Conservation (phyloP, 2,113 vertebrate genomes). For the Ia io region DNA sequence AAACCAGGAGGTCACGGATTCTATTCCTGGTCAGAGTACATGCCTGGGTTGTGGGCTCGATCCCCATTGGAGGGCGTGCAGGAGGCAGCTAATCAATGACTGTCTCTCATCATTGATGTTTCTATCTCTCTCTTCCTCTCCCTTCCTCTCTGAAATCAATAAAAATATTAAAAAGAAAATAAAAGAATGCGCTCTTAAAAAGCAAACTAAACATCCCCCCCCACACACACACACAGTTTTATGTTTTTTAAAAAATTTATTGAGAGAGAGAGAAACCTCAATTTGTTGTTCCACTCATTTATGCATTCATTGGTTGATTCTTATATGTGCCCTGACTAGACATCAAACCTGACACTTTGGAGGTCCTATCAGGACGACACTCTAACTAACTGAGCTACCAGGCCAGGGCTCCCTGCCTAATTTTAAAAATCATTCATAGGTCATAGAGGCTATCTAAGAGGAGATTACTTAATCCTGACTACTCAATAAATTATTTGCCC, state of each 20-base stretch:
- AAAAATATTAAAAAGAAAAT: no score
- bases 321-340: background rate
- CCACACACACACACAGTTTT: background rate
- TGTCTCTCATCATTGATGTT: no score
- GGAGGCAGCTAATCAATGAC: no score
- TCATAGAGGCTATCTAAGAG: background rate
- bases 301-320: no score
- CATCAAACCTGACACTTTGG: background rate
- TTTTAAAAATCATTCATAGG: background rate
- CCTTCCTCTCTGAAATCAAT: no score
- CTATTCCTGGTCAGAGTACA: no score
- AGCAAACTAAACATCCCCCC: background rate
- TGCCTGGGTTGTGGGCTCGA: no score
- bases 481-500: background rate
- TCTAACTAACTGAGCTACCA: background rate
- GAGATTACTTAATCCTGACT: conserved; percentile 1
- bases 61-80: no score
- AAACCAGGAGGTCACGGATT: no score
- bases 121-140: no score
- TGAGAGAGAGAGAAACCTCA: background rate
- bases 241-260: background rate
- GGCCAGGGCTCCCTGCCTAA: background rate
- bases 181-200: no score
- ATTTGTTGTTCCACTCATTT: no score
- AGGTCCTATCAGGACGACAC: background rate